Base-by-base conservation (phyloP, 1,140 invertebrate species). In the Drosophila bocqueti region DNA sequence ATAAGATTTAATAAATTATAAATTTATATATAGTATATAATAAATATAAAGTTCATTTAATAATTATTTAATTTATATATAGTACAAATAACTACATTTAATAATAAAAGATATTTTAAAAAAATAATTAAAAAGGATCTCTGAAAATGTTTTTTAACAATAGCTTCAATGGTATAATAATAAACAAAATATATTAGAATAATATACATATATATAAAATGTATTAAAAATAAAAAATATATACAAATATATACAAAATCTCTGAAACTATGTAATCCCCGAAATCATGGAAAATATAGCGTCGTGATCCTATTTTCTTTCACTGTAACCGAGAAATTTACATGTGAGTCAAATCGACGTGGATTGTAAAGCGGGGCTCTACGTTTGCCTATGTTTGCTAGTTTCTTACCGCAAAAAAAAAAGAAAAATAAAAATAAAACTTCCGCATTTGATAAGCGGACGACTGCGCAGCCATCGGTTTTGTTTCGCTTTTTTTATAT, bases 361-460 rank as follows among this genome's bases (percentile, higher is more conserved):
- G 8, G 47, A 9, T 15, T 29, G 16, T 52, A 52, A 13, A 34
- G 4, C 5, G 49, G 52, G 50, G 31, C 16, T 36, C 7, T 50
- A 50, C 47, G 16, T 46, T 46, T 46, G 26, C 40, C 29, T 60
- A 60, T 46, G 50, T 50, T 72, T 72, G 52, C 47, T 76, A 61
- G 71, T 65, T 62, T 72, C 71, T 54, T 86, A 79, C 69, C 55
- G 62, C 66, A 82, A 79, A 68, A 62, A 47, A 34, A 60, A 31
- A 16, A 24, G 5, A 0, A 15, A 49, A 3, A 18, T 15, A 15
- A 10, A 31, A 46, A 60, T 21, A 59, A 75, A 82, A 77, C 83
- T 86, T 86, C 83, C 83, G 83, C 77, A 85, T 86, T 86, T 86
- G 83, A 86, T 86, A 86, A 86, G 78, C 83, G 55, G 46, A 49